Conservation (phyloP, 2,888 invertebrate genomes). For the Chromoteleia sp. region DNA sequence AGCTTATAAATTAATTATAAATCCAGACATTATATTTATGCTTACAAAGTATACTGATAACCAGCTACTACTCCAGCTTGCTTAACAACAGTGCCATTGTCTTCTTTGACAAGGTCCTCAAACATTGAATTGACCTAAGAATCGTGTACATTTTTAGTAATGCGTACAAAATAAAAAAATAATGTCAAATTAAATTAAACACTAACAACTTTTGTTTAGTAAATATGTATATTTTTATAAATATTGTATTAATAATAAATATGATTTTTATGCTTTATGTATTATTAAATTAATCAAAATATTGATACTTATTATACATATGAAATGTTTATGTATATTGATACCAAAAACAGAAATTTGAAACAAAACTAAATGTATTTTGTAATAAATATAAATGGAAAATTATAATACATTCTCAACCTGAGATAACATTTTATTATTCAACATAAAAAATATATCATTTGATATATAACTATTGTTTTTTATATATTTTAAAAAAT, state of each 20-base stretch:
- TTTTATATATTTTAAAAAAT: too few species aligned
- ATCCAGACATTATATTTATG: constrained; percentile 22
- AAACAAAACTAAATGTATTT: too few species aligned
- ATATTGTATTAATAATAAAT: too few species aligned
- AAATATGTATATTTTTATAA: too few species aligned
- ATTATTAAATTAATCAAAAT: too few species aligned
- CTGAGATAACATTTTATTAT: neutral
- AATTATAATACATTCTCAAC: too few species aligned
- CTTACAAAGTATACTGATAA: constrained; percentile 82
- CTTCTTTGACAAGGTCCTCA: constrained; percentile 81
- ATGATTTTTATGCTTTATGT: too few species aligned
- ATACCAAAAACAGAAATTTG: too few species aligned
- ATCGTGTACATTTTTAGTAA: neutral
- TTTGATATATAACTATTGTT: neutral
- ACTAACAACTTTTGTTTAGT: too few species aligned
- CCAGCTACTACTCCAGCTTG: constrained; percentile 80
- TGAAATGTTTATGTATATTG: too few species aligned
- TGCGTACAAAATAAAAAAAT: neutral
- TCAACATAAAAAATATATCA: constrained; percentile 1
- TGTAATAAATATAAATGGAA: too few species aligned
- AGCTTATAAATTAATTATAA: neutral
- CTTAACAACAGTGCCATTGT: constrained; percentile 79
- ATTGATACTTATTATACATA: too few species aligned
- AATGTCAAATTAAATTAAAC: neutral
- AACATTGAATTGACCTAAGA: constrained; percentile 78